Conservation (phyloP, 1,140 invertebrate genomes). For the Tenebrio molitor region DNA sequence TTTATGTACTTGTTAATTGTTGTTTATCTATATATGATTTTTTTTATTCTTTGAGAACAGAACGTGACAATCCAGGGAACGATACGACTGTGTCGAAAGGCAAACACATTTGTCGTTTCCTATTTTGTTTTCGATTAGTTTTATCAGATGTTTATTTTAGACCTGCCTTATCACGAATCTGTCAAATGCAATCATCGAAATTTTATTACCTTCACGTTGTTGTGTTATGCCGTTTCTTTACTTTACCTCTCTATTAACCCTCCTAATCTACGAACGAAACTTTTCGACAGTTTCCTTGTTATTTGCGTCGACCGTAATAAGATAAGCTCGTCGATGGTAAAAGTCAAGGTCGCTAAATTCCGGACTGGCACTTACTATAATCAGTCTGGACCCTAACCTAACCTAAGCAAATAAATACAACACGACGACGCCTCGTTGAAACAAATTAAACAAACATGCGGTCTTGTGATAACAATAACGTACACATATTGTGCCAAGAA, state of each 20-base stretch:
- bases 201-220: constrained; percentile 13
- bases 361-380: neutral
- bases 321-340: constrained; percentile 10
- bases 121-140: neutral
- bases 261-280: neutral
- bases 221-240: neutral
- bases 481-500: neutral
- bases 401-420: constrained; percentile 55
- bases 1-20: too few species aligned
- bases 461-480: constrained; percentile 46
- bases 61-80: too few species aligned
- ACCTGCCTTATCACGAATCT: constrained; percentile 24
- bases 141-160: constrained; percentile 25
- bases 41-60: too few species aligned
- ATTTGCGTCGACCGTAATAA: constrained; percentile 29
- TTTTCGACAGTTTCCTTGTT: constrained; percentile 21
- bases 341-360: constrained; percentile 26
- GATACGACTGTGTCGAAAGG: too few species aligned
- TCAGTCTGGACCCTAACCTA: constrained; percentile 53
- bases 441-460: constrained; percentile 50
- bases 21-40: too few species aligned
- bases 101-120: too few species aligned
- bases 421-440: constrained; percentile 40
- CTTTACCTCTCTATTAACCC: neutral
- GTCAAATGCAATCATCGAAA: constrained; percentile 24